These are phyloP conservation scores for Parascotia fuliginaria DNA, from an alignment of 2,888 invertebrate species.

Conservation along the genomic window DNA sequence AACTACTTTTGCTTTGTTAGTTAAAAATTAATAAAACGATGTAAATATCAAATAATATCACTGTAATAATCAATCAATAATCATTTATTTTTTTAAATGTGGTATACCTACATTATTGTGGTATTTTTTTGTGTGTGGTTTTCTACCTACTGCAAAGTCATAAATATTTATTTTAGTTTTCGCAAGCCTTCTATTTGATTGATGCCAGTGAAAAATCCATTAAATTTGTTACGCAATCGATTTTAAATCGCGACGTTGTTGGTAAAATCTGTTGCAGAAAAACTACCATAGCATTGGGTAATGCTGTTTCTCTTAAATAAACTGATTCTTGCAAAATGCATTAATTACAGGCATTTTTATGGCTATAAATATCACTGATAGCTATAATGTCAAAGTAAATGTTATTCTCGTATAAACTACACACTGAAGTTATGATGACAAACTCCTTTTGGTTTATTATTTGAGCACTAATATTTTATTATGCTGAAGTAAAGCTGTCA, in stretches of 20 bases:
- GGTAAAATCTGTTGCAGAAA: conserved; percentile 27
- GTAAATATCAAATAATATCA: no score
- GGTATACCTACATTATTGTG: no score
- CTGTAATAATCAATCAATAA: no score
- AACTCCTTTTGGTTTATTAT: no score
- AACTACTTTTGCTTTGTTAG: background rate
- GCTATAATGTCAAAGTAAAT: background rate
- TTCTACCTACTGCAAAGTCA: conserved; percentile 20
- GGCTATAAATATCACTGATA: background rate
- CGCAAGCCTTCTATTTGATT: conserved; percentile 28
- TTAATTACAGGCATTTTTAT: background rate
- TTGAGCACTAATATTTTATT: no score
- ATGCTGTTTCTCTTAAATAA: conserved; percentile 16
- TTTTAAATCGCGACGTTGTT: conserved; percentile 32
- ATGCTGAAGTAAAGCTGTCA: no score
- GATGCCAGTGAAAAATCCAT: conserved; percentile 31
- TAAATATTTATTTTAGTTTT: conserved; percentile 33
- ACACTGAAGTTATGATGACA: no score
- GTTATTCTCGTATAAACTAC: no score
- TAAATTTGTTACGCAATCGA: conserved; percentile 35
- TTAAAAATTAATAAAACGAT: no score
- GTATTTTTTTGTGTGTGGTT: no score
- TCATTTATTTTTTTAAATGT: no score
- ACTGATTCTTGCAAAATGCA: background rate
- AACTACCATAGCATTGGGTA: conserved; percentile 30